phyloP scores from a whole-genome alignment of 35 echinoderm and acorn worm genomes.

The Lytechinus variegatus region DNA sequence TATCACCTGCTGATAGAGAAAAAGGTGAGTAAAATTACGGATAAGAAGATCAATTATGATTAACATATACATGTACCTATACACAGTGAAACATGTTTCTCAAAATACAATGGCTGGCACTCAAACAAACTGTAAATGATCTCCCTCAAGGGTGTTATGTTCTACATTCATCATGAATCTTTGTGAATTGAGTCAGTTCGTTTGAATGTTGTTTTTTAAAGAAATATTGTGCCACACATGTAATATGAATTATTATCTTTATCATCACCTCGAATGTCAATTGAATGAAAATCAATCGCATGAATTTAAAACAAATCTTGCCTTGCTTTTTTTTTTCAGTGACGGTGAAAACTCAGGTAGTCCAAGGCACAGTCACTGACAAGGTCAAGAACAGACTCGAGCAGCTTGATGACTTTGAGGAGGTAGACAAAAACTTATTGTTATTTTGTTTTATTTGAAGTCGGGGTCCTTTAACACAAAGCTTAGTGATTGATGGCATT shows the following conservation, averaged over 20 bases:
- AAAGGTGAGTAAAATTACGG: slow-evolving; percentile 66
- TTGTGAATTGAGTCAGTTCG: not conserved
- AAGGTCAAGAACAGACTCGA: slow-evolving; percentile 97
- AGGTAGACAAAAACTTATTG: slow-evolving; percentile 57
- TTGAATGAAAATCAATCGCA: no score
- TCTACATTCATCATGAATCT: not conserved
- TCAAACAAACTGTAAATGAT: no score
- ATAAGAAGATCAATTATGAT: no score
- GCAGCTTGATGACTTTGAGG: slow-evolving; percentile 99
- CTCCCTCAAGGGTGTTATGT: not conserved
- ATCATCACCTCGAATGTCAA: no score
- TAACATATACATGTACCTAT: no score
- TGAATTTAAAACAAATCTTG: not conserved
- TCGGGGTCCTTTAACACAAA: not conserved
- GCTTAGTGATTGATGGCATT: no score
- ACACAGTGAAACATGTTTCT: no score
- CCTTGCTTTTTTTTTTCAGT: slow-evolving; percentile 43
- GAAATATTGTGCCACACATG: no score
- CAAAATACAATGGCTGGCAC: no score
- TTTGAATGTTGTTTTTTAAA: no score
- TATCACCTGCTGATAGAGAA: slow-evolving; percentile 86
- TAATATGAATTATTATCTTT: no score
- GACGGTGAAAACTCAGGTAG: slow-evolving; percentile 86
- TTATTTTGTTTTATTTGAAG: not conserved
- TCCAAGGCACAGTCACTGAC: slow-evolving; percentile 88